Base-by-base conservation (phyloP, 1,140 invertebrate species). In the Drosophila simulans region DNA sequence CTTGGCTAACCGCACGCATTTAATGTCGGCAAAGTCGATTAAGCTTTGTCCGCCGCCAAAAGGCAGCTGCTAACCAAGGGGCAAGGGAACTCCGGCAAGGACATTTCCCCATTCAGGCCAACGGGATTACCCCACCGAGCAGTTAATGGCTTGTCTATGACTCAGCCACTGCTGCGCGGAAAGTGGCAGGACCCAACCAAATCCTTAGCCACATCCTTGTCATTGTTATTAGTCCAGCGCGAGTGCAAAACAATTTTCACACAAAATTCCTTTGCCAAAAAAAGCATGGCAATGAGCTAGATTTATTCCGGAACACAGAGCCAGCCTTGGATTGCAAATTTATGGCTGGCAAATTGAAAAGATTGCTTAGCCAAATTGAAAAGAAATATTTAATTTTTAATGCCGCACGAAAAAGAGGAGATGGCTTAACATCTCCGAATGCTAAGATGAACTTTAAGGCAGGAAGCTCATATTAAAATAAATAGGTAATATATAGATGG, bases 1-100 rank as follows among this genome's bases (percentile, higher is more conserved):
- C 22, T 58, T 52, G 58, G 54, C 52, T 80, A 89, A 88, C 84
- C 84, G 55, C 84, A 89, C 80, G 69, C 84, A 89, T 89, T 89
- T 78, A 89, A 89, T 89, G 80, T 78, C 77, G 73, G 77, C 60
- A 89, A 89, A 89, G 84, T 89, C 84, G 85, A 89, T 89, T 89
- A 89, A 80, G 80, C 80, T 57, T 51, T 60, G 74, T 79, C 63
- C 70, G 74, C 43, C 25, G 60, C 64, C 31, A 31, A 49, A 49
- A 71, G 64, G 45, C 72, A 75, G 70, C 72, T 73, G 72, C 69
- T 64, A 42, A 65, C 52, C 37, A 11, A 39, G 39, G 58, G 40
- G 54, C 20, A 52, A n/a, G 48, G 15, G 31, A 34, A 35, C 20
- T 13, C 17, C 34, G 31, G 7, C 25, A 59, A 17, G 46, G 46